These are phyloP conservation scores for Pseudorhombus dupliciocellatus DNA, from an alignment of 2,113 vertebrate species.

Conservation along the genomic window DNA sequence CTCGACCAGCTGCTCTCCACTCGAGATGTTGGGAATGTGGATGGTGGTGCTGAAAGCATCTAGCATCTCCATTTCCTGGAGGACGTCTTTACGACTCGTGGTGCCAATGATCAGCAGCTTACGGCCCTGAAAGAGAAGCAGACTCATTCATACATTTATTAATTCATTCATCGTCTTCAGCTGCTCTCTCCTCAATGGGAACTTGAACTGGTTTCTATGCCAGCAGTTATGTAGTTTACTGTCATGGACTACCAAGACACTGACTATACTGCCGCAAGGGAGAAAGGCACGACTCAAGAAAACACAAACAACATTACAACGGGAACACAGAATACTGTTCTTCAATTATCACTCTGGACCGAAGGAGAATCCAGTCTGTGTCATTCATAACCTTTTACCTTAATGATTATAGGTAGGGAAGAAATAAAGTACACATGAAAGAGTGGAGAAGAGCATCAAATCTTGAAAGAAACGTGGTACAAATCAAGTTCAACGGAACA, in stretches of 20 bases:
- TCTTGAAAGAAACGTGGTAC: no score
- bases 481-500: no score
- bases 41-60: constrained; percentile 96
- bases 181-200: no score
- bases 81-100: constrained; percentile 94
- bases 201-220: no score
- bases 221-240: no score
- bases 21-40: constrained; percentile 92
- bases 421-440: no score
- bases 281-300: not conserved
- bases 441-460: no score
- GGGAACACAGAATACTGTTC: not conserved
- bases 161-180: not conserved
- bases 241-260: not conserved
- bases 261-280: not conserved
- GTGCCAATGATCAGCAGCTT: constrained; percentile 97
- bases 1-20: constrained; percentile 89
- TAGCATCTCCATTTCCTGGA: constrained; percentile 98
- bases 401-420: no score
- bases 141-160: not conserved
- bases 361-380: no score
- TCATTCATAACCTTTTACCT: no score
- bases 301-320: not conserved
- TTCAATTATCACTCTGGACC: not conserved
- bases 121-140: constrained; percentile 83